A percentile compares a stretch with the other conserved stretches of the same genome.
Evolutionary conservation across 1,140 invertebrate genomes (phyloP).

Genomic region (Himalopsyche phryganea): DNA sequence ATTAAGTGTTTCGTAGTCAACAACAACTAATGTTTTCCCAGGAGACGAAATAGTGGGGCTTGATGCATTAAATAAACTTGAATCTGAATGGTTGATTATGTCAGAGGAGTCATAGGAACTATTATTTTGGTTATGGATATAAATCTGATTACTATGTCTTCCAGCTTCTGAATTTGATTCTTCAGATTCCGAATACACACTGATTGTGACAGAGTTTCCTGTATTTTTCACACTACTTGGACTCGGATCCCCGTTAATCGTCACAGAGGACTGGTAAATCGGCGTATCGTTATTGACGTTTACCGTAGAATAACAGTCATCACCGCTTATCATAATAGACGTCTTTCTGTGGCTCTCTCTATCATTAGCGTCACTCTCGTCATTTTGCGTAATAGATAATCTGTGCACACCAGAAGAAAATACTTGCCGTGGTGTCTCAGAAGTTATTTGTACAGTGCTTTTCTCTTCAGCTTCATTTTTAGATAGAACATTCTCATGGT

Average conservation of each 20-base stretch:
- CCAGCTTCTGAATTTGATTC: conserved; percentile 18
- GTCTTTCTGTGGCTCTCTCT: conserved; percentile 59
- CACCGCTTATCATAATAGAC: conserved; percentile 71
- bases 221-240: conserved; percentile 46
- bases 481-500: conserved; percentile 22
- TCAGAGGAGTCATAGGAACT: conserved; percentile 26
- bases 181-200: conserved; percentile 39
- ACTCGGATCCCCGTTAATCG: conserved; percentile 55
- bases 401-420: conserved; percentile 27
- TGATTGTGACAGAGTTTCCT: conserved; percentile 57
- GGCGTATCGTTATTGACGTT: conserved; percentile 60
- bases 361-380: conserved; percentile 12
- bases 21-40: conserved; percentile 27
- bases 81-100: conserved; percentile 34
- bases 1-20: conserved; percentile 32
- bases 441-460: conserved; percentile 20
- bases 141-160: conserved; percentile 42
- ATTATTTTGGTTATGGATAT: conserved; percentile 41
- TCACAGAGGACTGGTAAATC: conserved; percentile 65
- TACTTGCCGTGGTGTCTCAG: conserved; percentile 15
- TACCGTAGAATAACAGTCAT: conserved; percentile 65
- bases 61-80: conserved; percentile 9
- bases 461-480: conserved; percentile 27
- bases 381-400: conserved; percentile 30
- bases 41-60: conserved; percentile 28